Percentiles rank a stretch among this genome's conserved stretches.
Evolutionary conservation across 1,140 invertebrate genomes (phyloP).

Genomic region (Reticulitermes speratus): DNA sequence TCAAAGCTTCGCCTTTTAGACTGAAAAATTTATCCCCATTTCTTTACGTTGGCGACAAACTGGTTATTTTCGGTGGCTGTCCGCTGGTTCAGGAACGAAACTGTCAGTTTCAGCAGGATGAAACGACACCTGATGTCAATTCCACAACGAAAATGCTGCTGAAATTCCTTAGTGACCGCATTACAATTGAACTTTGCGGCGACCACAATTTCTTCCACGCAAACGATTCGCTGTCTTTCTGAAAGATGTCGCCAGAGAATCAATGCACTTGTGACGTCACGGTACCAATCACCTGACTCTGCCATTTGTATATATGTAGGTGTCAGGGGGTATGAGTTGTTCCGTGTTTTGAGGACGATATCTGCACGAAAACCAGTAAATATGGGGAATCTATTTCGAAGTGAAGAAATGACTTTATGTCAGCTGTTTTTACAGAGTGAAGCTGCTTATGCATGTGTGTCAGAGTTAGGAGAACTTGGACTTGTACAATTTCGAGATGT

Average conservation of each 20-base stretch:
- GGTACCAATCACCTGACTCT: not conserved
- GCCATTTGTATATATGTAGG: not conserved
- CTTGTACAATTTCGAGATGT: conserved; percentile 91
- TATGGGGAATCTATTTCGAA: conserved; percentile 81
- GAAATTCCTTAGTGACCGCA: too few relatives aligned
- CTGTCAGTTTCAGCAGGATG: too few relatives aligned
- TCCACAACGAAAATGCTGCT: too few relatives aligned
- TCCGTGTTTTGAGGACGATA: not conserved
- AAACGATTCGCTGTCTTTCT: not conserved
- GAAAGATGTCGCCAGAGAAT: not conserved
- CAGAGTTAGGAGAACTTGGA: conserved; percentile 89
- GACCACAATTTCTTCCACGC: too few relatives aligned
- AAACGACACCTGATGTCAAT: too few relatives aligned
- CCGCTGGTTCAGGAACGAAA: too few relatives aligned
- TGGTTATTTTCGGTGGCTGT: too few relatives aligned
- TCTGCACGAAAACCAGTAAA: not conserved
- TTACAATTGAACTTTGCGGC: too few relatives aligned
- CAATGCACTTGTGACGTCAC: not conserved
- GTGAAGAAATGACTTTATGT: conserved; percentile 89
- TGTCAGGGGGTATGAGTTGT: not conserved
- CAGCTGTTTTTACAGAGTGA: conserved; percentile 90
- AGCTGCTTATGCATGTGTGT: conserved; percentile 91
- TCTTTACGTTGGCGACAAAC: too few relatives aligned
- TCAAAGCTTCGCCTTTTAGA: too few relatives aligned
- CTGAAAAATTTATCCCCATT: too few relatives aligned